A percentile compares a stretch with the other conserved stretches of the same genome.
phyloP scores from a whole-genome alignment of 2,113 vertebrate genomes.

The Todiramphus chloris region DNA sequence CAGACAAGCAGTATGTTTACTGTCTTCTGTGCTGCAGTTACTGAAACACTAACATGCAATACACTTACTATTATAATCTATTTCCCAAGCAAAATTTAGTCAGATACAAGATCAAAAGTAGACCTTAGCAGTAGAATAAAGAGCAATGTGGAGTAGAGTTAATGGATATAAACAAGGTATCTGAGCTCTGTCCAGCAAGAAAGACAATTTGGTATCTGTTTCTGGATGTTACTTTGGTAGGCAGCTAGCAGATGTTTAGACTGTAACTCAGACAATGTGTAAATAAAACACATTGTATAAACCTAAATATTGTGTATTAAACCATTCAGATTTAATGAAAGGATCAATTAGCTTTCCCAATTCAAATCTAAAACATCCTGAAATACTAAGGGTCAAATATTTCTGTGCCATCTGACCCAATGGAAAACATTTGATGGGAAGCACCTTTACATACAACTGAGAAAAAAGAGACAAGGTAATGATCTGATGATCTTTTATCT shows the following conservation, averaged over 20 bases:
- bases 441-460: background rate
- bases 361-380: background rate
- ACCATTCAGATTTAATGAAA: background rate
- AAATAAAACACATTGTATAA: background rate
- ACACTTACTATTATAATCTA: background rate
- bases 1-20: background rate
- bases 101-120: background rate
- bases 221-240: background rate
- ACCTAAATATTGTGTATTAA: background rate
- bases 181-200: background rate
- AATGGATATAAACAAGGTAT: background rate
- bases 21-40: background rate
- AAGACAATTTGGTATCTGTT: background rate
- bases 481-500: background rate
- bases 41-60: background rate
- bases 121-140: background rate
- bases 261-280: background rate
- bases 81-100: background rate
- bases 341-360: background rate
- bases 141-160: background rate
- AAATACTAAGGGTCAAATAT: background rate
- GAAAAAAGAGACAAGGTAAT: background rate
- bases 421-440: background rate
- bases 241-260: background rate
- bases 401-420: background rate